phyloP scores from a whole-genome alignment of 2,888 invertebrate genomes.

The Lycaena phlaeas region DNA sequence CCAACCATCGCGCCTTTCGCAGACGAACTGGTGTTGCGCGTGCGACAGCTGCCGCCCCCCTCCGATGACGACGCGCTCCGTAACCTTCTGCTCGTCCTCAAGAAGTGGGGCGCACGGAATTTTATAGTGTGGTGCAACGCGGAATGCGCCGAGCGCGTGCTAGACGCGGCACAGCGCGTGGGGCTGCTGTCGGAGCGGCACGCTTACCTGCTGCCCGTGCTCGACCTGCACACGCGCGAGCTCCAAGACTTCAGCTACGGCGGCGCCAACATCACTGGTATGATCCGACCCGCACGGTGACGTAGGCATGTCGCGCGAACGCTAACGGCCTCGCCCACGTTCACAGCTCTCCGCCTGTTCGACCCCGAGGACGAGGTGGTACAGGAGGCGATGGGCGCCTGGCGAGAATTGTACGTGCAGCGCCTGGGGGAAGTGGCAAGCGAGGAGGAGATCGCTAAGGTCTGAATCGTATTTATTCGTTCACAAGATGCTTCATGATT shows the following conservation, averaged over 20 bases:
- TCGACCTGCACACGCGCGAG: constrained; percentile 43
- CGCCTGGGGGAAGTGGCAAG: constrained; percentile 25
- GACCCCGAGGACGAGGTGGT: constrained; percentile 35
- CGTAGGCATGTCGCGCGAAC: too few species aligned
- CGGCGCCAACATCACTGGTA: constrained; percentile 55
- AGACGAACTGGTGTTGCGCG: constrained; percentile 30
- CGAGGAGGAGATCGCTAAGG: constrained; percentile 11
- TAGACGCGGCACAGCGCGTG: constrained; percentile 55
- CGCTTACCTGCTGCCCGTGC: constrained; percentile 42
- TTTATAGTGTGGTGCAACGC: constrained; percentile 27
- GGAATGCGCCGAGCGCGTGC: constrained; percentile 41
- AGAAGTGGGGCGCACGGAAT: constrained; percentile 38
- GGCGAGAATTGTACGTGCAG: constrained; percentile 22
- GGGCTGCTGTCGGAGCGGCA: constrained; percentile 47
- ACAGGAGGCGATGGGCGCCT: constrained; percentile 17
- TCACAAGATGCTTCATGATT: too few species aligned
- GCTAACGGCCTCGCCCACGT: background rate
- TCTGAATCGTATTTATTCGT: background rate
- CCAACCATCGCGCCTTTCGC: constrained; percentile 24
- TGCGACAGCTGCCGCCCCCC: constrained; percentile 43
- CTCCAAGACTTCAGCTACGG: constrained; percentile 49
- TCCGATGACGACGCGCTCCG: constrained; percentile 40
- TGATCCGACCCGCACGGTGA: too few species aligned
- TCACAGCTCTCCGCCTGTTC: constrained; percentile 40
- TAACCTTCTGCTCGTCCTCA: constrained; percentile 47